Evolutionary conservation across 2,888 invertebrate genomes (phyloP).

Genomic region (Ariolimax columbianus): DNA sequence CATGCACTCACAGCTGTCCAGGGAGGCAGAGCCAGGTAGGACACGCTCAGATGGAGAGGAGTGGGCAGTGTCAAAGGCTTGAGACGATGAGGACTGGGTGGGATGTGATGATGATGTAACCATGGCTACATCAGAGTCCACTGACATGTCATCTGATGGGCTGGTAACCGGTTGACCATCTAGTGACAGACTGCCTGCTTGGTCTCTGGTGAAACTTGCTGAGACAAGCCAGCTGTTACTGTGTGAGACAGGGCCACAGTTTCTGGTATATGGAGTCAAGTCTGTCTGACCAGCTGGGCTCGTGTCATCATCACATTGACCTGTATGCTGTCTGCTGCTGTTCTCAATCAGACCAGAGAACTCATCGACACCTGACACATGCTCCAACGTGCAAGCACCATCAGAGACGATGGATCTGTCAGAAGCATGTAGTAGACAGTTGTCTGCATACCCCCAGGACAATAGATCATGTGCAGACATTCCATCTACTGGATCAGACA

Average conservation of each 20-base stretch:
- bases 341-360: no score
- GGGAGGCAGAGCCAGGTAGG: background rate
- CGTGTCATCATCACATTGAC: background rate
- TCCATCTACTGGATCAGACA: slow-evolving; percentile 13
- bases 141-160: slow-evolving; percentile 15
- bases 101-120: slow-evolving; percentile 31
- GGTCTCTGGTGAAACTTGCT: background rate
- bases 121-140: slow-evolving; percentile 16
- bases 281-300: background rate
- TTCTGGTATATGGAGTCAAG: background rate
- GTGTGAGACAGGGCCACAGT: background rate
- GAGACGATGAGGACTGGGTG: slow-evolving; percentile 16
- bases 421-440: background rate
- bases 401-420: background rate
- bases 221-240: background rate
- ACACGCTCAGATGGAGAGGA: slow-evolving; percentile 2
- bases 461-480: background rate
- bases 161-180: background rate
- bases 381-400: no score
- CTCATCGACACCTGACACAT: no score
- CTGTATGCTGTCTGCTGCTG: background rate
- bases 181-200: background rate
- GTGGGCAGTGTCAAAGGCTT: slow-evolving; percentile 33
- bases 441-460: no score
- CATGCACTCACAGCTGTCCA: slow-evolving; percentile 20